These are phyloP conservation scores for Phaetusa simplex DNA, from an alignment of 2,113 vertebrate genomes.

Conservation along the genomic window DNA sequence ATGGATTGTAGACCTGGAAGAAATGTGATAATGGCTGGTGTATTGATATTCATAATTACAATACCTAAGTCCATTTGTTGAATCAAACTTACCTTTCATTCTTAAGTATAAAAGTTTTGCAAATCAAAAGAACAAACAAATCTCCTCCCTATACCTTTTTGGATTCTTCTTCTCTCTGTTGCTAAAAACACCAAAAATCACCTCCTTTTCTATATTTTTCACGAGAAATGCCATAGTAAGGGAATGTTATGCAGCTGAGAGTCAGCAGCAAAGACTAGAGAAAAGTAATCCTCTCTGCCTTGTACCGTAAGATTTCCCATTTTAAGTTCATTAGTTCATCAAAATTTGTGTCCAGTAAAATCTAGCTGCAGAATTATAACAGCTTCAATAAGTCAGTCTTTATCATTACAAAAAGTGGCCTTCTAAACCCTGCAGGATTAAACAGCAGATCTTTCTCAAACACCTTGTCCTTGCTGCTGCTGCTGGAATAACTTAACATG, in stretches of 20 bases:
- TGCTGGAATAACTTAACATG: not conserved
- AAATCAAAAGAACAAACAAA: not conserved
- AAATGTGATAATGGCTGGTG: not conserved
- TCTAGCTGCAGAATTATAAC: not conserved
- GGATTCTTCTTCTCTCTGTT: not conserved
- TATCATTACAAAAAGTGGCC: not conserved
- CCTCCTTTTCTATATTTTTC: not conserved
- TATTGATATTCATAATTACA: not conserved
- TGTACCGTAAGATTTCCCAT: not conserved
- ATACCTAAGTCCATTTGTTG: not conserved
- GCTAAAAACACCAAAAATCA: not conserved
- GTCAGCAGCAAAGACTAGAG: not conserved
- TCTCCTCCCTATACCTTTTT: not conserved
- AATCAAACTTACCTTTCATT: not conserved
- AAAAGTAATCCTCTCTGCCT: not conserved
- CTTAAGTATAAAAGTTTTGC: not conserved
- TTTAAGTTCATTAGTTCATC: not conserved
- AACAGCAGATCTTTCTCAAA: not conserved
- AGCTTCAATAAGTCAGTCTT: not conserved
- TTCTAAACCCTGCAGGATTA: not conserved
- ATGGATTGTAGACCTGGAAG: not conserved
- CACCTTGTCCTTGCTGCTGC: not conserved
- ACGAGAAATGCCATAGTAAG: not conserved
- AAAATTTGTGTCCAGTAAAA: not conserved
- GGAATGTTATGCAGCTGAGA: not conserved